Percentiles rank a stretch among this genome's conserved stretches.
phyloP scores from a whole-genome alignment of 2,797 vertebrate genomes.

The Chrysocyon brachyurus region DNA sequence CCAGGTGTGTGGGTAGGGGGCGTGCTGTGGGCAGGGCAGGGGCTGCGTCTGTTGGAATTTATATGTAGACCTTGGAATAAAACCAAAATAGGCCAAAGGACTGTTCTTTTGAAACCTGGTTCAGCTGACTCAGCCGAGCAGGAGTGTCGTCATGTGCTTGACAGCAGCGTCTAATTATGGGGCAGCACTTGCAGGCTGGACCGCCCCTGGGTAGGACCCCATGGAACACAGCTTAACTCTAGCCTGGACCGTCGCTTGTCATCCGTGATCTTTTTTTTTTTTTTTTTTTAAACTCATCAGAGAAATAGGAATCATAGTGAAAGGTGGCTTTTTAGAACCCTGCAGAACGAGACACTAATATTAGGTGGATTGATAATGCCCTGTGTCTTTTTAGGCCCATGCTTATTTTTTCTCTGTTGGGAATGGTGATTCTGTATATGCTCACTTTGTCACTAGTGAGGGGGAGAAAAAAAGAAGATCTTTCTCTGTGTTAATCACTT shows the following conservation, averaged over 20 bases:
- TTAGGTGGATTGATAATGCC: not conserved
- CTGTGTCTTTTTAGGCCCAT: not conserved
- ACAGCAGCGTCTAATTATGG: not conserved
- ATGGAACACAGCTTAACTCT: not conserved
- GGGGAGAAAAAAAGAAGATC: not conserved
- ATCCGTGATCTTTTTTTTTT: not conserved
- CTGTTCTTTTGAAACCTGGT: not conserved
- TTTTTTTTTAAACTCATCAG: not conserved
- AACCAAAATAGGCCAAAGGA: not conserved
- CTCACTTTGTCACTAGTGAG: not conserved
- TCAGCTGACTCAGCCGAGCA: not conserved
- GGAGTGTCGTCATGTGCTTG: not conserved
- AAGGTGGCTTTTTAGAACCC: not conserved
- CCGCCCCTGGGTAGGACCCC: not conserved
- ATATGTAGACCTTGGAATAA: not conserved
- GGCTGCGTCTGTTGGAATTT: not conserved
- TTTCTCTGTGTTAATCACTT: not conserved
- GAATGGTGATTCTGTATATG: not conserved
- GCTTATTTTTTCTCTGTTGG: not conserved
- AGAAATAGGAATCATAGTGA: not conserved
- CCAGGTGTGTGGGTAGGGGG: not conserved
- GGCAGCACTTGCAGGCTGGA: not conserved
- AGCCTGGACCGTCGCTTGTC: not conserved
- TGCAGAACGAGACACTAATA: not conserved
- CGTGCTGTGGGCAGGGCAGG: not conserved